Base-by-base conservation (phyloP, 2,888 invertebrate genomes). In the Abrostola triplasia region DNA sequence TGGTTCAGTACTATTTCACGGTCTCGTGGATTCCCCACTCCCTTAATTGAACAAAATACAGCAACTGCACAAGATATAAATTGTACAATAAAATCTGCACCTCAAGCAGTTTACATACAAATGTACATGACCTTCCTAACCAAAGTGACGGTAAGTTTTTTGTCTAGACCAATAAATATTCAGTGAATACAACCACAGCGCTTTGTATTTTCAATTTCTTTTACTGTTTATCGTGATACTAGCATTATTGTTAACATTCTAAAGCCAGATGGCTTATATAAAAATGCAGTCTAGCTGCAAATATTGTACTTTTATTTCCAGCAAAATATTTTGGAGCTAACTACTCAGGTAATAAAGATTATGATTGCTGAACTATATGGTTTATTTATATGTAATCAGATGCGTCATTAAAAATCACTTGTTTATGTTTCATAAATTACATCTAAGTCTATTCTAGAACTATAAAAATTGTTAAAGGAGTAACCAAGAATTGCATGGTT, bases 141-240 rank as follows among this genome's bases (percentile, higher is more conserved):
- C 67, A 64, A 70, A 59, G 60, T 24, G 13, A 47, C 44, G 13
- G 24, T 47, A 47, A 24, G 13, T 47, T 61, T 79, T 78, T 66
- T 54, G 76, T 81, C 81, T 82, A 81, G 80, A 81, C 78, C 47
- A 61, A 73, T 73, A 76, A 79, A 74, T 69, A 68, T 66, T 59
- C 58, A 65, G 13, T 59, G 49, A 67, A 63, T 69, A 59, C 53
- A 50, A 65, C 54, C 58, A 57, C 13, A 58, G 36, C n/a, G 36
- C 40, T 53, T 65, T 55, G 47, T 59, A 58, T 58, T 72, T 68
- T 64, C 66, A 70, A 76, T 65, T 73, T 70, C 52, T 63, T 66
- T 53, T 50, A 10, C 51, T 63, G 61, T 48, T 64, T 67, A 64
- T 64, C 35, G 59, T 51, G 49, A 37, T 48, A 55, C 36, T 41